Evolutionary conservation across 2,888 invertebrate species (phyloP), one percentile per base, ranked within the genome.

Genomic region (Meiosimyza decipiens): DNA sequence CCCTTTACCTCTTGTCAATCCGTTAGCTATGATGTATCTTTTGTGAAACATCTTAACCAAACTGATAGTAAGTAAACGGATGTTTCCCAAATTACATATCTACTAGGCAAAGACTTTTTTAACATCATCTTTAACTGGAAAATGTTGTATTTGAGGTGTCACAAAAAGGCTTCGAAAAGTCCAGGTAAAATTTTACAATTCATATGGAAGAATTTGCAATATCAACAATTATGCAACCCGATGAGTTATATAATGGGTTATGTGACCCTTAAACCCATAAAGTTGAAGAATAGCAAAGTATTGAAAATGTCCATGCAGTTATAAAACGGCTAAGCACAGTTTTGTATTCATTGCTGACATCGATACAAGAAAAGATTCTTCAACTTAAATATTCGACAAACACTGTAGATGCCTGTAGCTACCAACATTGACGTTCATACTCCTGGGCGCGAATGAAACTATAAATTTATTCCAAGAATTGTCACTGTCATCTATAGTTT

Each of bases 1-100:
- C 80, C 64, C 64, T 72, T 81, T 77, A 80, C 79, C 82, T 81
- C 81, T 81, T 82, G 82, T 79, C 82, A 81, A 82, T 81, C 81
- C 82, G 81, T 82, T 82, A 74, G 79, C 79, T 76, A 80, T 81
- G 64, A 70, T 12, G 13, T 28, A 13, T 62, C 47, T 6, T 15
- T n/a, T 62, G 1, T 40, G 40, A 9, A 7, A 9, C 9, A 40
- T 9, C 9, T 40, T 40, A 40, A 40, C 40, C 40, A 40, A 40
- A 40, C 6, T 40, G 40, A 40, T 40, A 40, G 6, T 33, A 28
- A 28, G 13, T 79, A 82, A 80, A 78, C 69, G 71, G 75, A 50
- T 6, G 11, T 22, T 6, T 28, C 18, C 16, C 22, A 49, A 47
- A 63, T 13, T n/a, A 9, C 11, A 50, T 22, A 16, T 12, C n/a